Percentiles rank a stretch among this genome's conserved stretches.
Conservation (phyloP, 2,888 invertebrate species). For the Germaria angustata region DNA sequence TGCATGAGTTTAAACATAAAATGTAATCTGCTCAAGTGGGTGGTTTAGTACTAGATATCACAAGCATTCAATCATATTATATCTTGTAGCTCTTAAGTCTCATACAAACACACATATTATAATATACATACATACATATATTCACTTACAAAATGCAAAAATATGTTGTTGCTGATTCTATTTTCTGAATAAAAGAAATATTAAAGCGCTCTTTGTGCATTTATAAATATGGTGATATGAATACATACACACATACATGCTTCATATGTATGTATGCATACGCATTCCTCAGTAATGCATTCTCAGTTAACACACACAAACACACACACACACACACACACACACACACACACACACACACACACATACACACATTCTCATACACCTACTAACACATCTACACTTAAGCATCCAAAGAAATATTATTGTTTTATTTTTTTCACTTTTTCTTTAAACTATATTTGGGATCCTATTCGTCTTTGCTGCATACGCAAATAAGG, state of each 20-base stretch:
- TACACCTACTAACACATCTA: background rate
- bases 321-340: background rate
- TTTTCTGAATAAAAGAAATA: conserved; percentile 43
- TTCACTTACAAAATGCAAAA: conserved; percentile 27
- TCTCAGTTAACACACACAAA: conserved; percentile 28
- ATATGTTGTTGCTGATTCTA: conserved; percentile 36
- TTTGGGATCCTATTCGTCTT: conserved; percentile 38
- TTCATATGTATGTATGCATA: background rate
- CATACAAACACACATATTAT: background rate
- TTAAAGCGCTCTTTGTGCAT: conserved; percentile 44
- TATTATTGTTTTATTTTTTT: conserved; percentile 7
- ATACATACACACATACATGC: background rate
- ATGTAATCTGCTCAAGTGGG: conserved; percentile 51
- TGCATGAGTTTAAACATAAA: conserved; percentile 8
- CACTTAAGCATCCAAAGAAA: conserved; percentile 14
- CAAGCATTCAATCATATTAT: conserved; percentile 31
- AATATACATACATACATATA: background rate
- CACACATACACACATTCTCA: background rate
- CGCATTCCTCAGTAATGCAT: conserved; percentile 45
- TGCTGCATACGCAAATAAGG: background rate
- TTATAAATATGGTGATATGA: conserved; percentile 10
- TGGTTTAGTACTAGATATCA: conserved; percentile 10
- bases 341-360: background rate
- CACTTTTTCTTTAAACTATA: conserved; percentile 22
- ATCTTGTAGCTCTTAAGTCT: conserved; percentile 31